Evolutionary conservation across 1,140 invertebrate genomes (phyloP), one percentile per base, ranked within the genome.

Genomic region (Drosophila virilis): DNA sequence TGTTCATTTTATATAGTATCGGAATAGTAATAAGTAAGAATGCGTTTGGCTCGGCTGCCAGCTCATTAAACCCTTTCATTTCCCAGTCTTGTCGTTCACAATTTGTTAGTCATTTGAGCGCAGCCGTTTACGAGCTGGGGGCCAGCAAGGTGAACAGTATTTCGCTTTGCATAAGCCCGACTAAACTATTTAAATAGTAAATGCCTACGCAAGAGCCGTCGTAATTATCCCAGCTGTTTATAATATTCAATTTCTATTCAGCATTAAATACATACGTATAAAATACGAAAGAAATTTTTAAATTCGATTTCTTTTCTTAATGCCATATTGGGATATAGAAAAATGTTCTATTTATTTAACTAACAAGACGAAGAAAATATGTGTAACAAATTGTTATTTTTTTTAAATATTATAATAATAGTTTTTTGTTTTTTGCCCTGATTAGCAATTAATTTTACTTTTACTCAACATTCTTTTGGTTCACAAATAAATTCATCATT

Each of bases 1-100:
- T 75, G 80, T 81, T 77, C 76, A 86, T 75, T 64, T 58, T 46
- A n/a, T n/a, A 48, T 48, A 61, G 57, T 33, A 51, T n/a, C 12
- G 32, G 22, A 61, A 77, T 61, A 69, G 62, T 46, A 55, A 60
- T 67, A 45, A 42, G 40, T 38, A 9, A 33, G 28, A 64, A 46
- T 62, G 33, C n/a, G 33, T 32, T 28, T n/a, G 33, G 32, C 6
- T 15, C 17, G 42, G 32, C 28, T 15, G 57, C 42, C 50, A 55
- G 42, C 22, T 68, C 65, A 74, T 68, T 52, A 72, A 55, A 28
- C 28, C 22, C 45, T 32, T 17, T 43, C 57, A 33, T 9, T 38
- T 28, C 22, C 15, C 17, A 33, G 40, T 35, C 37, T 55, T 37
- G 42, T 62, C 58, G 17, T 12, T 50, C 46, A 66, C 61, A 66